A percentile compares a stretch with the other conserved stretches of the same genome.
Evolutionary conservation across 2,888 invertebrate genomes (phyloP).

Genomic region (Drosophila nigricruria): DNA sequence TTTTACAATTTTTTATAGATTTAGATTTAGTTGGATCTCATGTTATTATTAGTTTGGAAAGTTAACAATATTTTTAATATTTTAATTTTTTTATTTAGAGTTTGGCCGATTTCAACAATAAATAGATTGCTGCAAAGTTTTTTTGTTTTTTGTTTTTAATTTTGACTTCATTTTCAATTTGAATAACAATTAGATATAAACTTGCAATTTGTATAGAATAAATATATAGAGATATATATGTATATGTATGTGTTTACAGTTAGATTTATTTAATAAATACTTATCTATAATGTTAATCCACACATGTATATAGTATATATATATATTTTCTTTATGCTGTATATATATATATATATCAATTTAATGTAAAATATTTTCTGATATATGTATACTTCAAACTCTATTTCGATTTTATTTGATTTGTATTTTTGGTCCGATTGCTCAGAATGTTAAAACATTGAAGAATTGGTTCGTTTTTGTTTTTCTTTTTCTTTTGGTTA

Average conservation of each 20-base stretch:
- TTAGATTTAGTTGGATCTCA: constrained; percentile 27
- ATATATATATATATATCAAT: constrained; percentile 46
- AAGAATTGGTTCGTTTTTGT: constrained; percentile 68
- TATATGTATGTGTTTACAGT: constrained; percentile 31
- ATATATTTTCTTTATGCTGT: constrained; percentile 28
- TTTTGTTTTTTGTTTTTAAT: not conserved
- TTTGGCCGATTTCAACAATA: constrained; percentile 69
- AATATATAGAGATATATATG: constrained; percentile 33
- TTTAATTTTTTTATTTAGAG: constrained; percentile 12
- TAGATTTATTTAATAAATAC: constrained; percentile 39
- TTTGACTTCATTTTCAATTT: constrained; percentile 22
- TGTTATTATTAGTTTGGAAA: constrained; percentile 26
- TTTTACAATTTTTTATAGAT: constrained; percentile 56
- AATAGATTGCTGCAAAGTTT: constrained; percentile 48
- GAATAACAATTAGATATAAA: constrained; percentile 40
- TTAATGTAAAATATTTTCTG: constrained; percentile 48
- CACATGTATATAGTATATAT: constrained; percentile 28
- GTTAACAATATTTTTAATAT: constrained; percentile 18
- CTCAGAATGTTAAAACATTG: constrained; percentile 68
- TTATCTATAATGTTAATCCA: constrained; percentile 19
- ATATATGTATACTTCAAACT: constrained; percentile 55
- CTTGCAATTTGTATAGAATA: constrained; percentile 61
- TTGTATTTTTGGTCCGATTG: constrained; percentile 72
- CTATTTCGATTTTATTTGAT: constrained; percentile 47
- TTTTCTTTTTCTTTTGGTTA: constrained; percentile 15